A percentile compares a stretch with the other conserved stretches of the same genome.
Evolutionary conservation across 2,113 vertebrate genomes (phyloP).

Genomic region (Chinchilla lanigera): DNA sequence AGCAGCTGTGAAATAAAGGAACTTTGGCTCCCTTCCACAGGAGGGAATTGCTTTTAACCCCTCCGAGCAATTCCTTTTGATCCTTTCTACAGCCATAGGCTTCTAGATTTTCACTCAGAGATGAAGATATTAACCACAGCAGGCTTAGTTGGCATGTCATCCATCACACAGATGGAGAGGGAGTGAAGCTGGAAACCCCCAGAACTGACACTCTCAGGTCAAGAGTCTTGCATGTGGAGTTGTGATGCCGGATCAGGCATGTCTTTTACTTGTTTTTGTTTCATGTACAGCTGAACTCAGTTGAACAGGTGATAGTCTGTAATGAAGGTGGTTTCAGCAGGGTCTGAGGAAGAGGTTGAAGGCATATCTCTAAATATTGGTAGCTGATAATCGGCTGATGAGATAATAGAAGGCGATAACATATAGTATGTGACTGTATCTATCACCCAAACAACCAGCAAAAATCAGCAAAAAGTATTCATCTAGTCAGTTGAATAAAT

Average conservation of each 20-base stretch:
- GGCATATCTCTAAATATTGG: background rate
- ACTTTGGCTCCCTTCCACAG: background rate
- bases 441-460: background rate
- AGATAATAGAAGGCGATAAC: constrained; percentile 8
- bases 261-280: constrained; percentile 18
- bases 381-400: background rate
- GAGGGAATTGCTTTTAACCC: constrained; percentile 6
- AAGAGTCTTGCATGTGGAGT: background rate
- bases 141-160: background rate
- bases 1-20: background rate
- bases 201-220: background rate
- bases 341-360: background rate
- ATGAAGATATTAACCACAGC: background rate
- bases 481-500: constrained; percentile 17
- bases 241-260: background rate
- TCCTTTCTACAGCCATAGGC: background rate
- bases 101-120: constrained; percentile 1
- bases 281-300: background rate
- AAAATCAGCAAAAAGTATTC: constrained; percentile 42
- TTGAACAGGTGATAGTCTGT: background rate
- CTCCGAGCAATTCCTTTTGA: constrained; percentile 16
- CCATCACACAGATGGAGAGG: background rate
- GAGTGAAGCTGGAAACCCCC: background rate
- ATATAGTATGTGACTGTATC: background rate
- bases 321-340: background rate